Evolutionary conservation across 92 coral and sea anemone species (phyloP).

Genomic region (Blastomussa wellsi): DNA sequence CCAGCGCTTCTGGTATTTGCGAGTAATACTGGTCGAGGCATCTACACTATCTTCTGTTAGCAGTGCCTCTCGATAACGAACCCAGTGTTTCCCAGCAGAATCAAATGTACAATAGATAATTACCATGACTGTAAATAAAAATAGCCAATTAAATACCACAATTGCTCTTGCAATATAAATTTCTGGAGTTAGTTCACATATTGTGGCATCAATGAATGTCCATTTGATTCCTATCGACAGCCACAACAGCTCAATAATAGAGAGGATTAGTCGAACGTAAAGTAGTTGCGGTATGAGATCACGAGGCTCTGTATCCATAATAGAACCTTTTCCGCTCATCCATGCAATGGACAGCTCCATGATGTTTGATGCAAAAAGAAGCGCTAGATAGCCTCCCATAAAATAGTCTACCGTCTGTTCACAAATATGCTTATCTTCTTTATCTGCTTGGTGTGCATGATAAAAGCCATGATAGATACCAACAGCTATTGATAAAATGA

Average conservation of each 20-base stretch:
- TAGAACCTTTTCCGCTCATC: slow-evolving; percentile 95
- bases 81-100: slow-evolving; percentile 94
- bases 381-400: slow-evolving; percentile 90
- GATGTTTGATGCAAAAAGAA: slow-evolving; percentile 93
- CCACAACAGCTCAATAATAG: slow-evolving; percentile 89
- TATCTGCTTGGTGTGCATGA: slow-evolving; percentile 48
- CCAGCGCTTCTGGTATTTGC: slow-evolving; percentile 85
- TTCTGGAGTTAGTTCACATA: slow-evolving; percentile 64
- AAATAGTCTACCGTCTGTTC: slow-evolving; percentile 95
- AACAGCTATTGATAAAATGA: slow-evolving; percentile 70
- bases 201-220: slow-evolving; percentile 78
- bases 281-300: slow-evolving; percentile 84
- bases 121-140: slow-evolving; percentile 76
- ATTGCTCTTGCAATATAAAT: slow-evolving; percentile 80
- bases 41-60: slow-evolving; percentile 69
- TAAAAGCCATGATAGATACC: slow-evolving; percentile 80
- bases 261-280: slow-evolving; percentile 80
- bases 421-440: slow-evolving; percentile 63
- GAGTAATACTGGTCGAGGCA: slow-evolving; percentile 66
- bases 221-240: slow-evolving; percentile 91
- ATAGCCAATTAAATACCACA: slow-evolving; percentile 94
- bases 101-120: slow-evolving; percentile 87
- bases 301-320: slow-evolving; percentile 93
- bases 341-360: slow-evolving; percentile 91
- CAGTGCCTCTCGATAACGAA: slow-evolving; percentile 72